Evolutionary conservation across 2,113 vertebrate genomes (phyloP), one percentile per base, ranked within the genome.

Genomic region (Macroglossus sobrinus): DNA sequence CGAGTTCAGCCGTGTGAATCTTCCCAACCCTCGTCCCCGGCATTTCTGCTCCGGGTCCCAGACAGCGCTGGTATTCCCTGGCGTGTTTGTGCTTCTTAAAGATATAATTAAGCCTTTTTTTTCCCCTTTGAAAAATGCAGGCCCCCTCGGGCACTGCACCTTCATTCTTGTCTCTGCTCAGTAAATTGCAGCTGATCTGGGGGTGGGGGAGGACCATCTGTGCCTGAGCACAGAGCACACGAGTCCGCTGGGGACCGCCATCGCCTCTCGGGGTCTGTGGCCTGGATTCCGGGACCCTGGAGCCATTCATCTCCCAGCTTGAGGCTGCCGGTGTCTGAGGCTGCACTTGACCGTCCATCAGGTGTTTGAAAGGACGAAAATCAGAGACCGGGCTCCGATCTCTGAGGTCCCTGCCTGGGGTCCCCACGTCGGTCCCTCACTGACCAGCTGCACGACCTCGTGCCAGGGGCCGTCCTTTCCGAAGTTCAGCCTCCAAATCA

Each of bases 51-150:
- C 21, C 45, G 63, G 97, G 97, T 97, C 95, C 92, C 90, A 97
- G 97, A 95, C 45, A 61, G 92, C 57, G 94, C 95, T 97, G 97
- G 96, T 97, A 97, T 97, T 97, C 96, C 84, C 93, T 53, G 80
- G 96, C 96, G 30, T 93, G 94, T 96, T 97, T 97, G 21, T 95
- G 82, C 87, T 93, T 94, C 97, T 97, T 96, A 93, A 93, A 97
- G 97, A 96, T 93, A 97, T 91, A 98, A 97, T 98, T 98, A 98
- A 94, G 85, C 82, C 90, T 96, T 84, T 90, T 86, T 93, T 84
- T 74, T 30, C 18, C 74, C 74, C 96, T 95, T 96, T 96, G 95
- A 98, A 98, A 98, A 97, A 98, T 97, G 98, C 64, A 95, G 97
- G 89, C 75, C 57, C 96, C 98, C 98, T 97, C 30, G 13, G 98